A percentile compares a stretch with the other conserved stretches of the same genome.
phyloP scores from a whole-genome alignment of 2,113 vertebrate species.

The Gavia stellata region DNA sequence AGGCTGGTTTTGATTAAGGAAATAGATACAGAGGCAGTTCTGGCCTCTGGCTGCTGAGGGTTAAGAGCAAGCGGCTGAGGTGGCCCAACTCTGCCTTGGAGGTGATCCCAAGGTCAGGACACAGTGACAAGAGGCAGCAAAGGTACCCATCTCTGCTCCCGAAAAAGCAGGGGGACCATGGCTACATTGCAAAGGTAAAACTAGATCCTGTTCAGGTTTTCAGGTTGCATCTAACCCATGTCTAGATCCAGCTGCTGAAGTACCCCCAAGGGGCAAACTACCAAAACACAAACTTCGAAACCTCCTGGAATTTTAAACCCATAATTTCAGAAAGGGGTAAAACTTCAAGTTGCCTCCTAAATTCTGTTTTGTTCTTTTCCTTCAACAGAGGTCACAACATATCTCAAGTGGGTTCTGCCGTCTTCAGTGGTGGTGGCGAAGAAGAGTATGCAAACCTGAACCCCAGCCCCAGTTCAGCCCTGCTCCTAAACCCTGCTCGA shows the following conservation, averaged over 20 bases:
- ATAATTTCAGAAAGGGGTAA: background rate
- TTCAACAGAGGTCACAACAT: fast-evolving
- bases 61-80: background rate
- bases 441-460: background rate
- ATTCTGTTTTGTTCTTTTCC: background rate
- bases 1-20: background rate
- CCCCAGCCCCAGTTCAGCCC: fast-evolving
- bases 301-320: background rate
- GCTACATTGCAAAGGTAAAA: background rate
- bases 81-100: background rate
- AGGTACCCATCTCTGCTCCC: background rate
- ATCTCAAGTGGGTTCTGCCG: background rate
- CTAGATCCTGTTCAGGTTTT: background rate
- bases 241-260: background rate
- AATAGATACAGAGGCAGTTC: background rate
- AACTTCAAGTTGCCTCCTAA: background rate
- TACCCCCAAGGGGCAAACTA: background rate
- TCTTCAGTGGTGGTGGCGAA: background rate
- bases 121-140: background rate
- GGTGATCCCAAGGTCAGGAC: background rate
- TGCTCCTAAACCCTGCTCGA: background rate
- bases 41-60: background rate
- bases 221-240: background rate
- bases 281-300: background rate
- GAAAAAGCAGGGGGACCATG: background rate